Percentiles rank a stretch among this genome's conserved stretches.
These are phyloP conservation scores for Danaus plexippus DNA, from an alignment of 1,140 invertebrate genomes.

Conservation along the genomic window DNA sequence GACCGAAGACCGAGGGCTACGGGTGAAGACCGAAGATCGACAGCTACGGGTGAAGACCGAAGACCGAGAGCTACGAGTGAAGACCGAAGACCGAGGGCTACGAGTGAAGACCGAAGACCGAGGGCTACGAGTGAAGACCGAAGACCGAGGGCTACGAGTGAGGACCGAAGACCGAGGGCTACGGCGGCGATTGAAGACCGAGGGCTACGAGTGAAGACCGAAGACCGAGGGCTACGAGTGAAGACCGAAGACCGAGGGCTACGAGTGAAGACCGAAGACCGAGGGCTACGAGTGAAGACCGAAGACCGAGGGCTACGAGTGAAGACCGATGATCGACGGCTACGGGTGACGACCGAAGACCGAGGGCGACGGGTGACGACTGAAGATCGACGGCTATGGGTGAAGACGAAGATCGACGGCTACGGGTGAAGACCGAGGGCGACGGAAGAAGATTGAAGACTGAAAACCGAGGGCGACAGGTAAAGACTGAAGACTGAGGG, in stretches of 20 bases:
- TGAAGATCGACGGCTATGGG: constrained; percentile 15
- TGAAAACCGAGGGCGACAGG: constrained; percentile 10
- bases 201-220: constrained; percentile 9
- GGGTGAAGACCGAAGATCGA: constrained; percentile 1
- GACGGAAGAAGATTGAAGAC: too few relatives aligned
- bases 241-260: constrained; percentile 12
- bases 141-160: constrained; percentile 14
- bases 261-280: not conserved
- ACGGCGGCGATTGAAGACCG: constrained; percentile 12
- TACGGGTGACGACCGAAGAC: constrained; percentile 11
- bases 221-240: constrained; percentile 8
- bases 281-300: not conserved
- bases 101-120: constrained; percentile 6
- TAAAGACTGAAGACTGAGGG: constrained; percentile 11
- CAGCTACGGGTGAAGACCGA: constrained; percentile 5
- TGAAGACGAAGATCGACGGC: constrained; percentile 15
- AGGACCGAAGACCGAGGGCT: constrained; percentile 14
- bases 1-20: constrained; percentile 3
- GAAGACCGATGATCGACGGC: constrained; percentile 3
- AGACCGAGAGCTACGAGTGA: constrained; percentile 1
- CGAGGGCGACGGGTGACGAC: constrained; percentile 10
- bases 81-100: constrained; percentile 5
- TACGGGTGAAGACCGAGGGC: constrained; percentile 16
- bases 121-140: constrained; percentile 14
- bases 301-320: constrained; percentile 2